These are phyloP conservation scores for Oligia strigilis DNA, from an alignment of 2,888 invertebrate species.

Conservation along the genomic window DNA sequence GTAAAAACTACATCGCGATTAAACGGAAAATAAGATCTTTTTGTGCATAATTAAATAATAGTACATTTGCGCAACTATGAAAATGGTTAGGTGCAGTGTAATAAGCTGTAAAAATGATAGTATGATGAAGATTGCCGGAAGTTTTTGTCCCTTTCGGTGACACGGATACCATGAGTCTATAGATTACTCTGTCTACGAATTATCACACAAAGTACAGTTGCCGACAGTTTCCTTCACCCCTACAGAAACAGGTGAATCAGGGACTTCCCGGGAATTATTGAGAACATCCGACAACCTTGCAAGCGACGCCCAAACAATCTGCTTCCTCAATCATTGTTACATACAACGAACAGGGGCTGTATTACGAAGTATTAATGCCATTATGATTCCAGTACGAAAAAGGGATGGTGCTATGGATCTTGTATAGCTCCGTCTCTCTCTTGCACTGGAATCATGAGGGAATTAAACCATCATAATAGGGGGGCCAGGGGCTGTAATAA, in stretches of 20 bases:
- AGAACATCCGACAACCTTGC: constrained; percentile 21
- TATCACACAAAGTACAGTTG: neutral
- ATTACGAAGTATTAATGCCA: neutral
- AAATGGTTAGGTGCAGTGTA: no score
- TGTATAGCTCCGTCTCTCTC: neutral
- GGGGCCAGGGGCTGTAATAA: neutral
- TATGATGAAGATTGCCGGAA: no score
- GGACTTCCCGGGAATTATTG: constrained; percentile 26
- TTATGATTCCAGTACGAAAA: neutral
- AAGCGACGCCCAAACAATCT: constrained; percentile 37
- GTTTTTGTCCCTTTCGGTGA: no score
- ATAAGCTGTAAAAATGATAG: no score
- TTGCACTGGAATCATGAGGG: neutral
- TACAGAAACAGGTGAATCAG: constrained; percentile 7
- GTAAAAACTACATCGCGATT: no score
- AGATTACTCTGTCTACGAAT: no score
- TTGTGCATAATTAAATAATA: no score
- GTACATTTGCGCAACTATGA: no score
- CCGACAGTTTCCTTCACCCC: neutral
- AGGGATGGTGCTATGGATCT: neutral
- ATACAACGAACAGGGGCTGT: neutral
- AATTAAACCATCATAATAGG: neutral
- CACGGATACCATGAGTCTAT: no score
- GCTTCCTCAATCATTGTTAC: constrained; percentile 35
- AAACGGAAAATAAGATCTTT: no score